Evolutionary conservation across 1,140 invertebrate species (phyloP), one percentile per base, ranked within the genome.

Genomic region (Musca domestica): DNA sequence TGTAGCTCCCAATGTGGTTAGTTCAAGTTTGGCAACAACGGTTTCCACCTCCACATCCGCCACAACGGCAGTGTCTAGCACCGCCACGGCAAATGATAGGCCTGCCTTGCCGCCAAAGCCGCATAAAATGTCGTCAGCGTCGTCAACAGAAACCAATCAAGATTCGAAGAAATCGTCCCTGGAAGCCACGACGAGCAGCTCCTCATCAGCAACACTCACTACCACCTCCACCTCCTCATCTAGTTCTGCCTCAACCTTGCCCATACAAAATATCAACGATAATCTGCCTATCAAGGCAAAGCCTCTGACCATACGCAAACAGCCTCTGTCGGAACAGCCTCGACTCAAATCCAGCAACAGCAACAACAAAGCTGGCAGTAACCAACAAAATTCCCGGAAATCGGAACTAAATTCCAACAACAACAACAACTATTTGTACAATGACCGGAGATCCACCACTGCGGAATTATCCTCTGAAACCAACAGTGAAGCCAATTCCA

Each of bases 21-120:
- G 77, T 81, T 77, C 76, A 22, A 58, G 83, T 72, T 73, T 75
- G 78, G 77, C 77, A 81, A 81, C 82, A 71, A 72, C 79, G 6
- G 10, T 48, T 64, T 25, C 30, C 51, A 25, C 51, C 46, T 41
- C 64, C n/a, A 27, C 34, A 22, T 49, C 41, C 15, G 30, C 20
- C 3, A 25, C 67, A 46, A 20, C 46, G 12, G 0, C 17, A 23
- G 66, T 2, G 10, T 3, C 22, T 2, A 54, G 54, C 1, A 56
- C 41, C 9, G 12, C 48, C 10, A 54, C 30, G 2, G 48, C 69
- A 1, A 72, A 73, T 66, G 71, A 76, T 14, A 66, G 91, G 76
- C 91, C 91, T 34, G 89, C 89, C 5, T 77, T 92, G 81, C 90
- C 90, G 58, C 90, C 90, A 2, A 92, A 92, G 84, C 90, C 91